These are phyloP conservation scores for Glaucomys volans DNA, from an alignment of 2,113 vertebrate species.

Conservation along the genomic window DNA sequence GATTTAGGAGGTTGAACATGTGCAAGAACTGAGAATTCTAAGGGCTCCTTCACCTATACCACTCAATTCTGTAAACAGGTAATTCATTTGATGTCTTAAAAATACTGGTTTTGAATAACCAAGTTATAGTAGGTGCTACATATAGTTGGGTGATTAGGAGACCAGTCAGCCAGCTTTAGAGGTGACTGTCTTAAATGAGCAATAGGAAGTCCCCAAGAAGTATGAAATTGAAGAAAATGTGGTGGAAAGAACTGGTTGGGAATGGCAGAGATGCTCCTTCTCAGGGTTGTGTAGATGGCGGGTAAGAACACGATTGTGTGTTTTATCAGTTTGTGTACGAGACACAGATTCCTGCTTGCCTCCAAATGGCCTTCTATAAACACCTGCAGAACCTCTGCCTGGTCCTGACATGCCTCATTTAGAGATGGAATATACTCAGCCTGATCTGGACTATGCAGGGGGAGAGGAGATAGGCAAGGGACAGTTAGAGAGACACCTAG, in stretches of 20 bases:
- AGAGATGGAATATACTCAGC: neutral
- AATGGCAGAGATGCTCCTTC: neutral
- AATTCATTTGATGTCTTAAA: conserved; percentile 64
- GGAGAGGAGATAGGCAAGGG: neutral
- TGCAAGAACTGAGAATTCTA: neutral
- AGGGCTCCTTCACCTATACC: neutral
- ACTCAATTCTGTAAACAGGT: neutral
- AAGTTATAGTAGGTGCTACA: neutral
- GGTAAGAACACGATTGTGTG: neutral
- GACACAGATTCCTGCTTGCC: neutral
- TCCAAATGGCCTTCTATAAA: neutral
- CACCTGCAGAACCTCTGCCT: neutral
- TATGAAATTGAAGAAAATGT: accelerated
- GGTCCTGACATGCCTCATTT: neutral
- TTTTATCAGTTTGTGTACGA: neutral
- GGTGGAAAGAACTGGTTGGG: neutral
- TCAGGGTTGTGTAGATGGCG: neutral
- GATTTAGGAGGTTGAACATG: neutral
- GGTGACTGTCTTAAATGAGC: neutral
- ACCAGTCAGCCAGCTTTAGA: neutral
- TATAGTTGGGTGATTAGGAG: neutral
- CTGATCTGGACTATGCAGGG: neutral
- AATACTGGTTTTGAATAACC: neutral
- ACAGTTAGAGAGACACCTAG: too few relatives aligned
- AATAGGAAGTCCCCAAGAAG: neutral